phyloP scores from a whole-genome alignment of 2,797 vertebrate species.

The Sparidentex hasta region DNA sequence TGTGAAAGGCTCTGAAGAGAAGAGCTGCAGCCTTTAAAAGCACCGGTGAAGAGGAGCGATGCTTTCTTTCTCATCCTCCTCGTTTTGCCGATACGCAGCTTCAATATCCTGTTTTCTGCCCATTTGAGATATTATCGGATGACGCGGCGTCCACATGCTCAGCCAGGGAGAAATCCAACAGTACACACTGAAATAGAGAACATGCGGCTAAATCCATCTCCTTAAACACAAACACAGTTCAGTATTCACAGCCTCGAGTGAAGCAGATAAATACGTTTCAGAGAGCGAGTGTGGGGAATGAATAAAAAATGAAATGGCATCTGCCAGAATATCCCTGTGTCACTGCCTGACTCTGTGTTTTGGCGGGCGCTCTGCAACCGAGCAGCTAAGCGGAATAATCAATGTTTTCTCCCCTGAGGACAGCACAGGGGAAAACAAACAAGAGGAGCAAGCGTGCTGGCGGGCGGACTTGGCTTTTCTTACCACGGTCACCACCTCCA shows the following conservation, averaged over 20 bases:
- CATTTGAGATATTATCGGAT: conserved; percentile 36
- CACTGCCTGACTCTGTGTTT: conserved; percentile 61
- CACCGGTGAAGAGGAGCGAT: conserved; percentile 24
- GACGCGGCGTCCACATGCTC: conserved; percentile 20
- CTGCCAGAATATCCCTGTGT: conserved; percentile 66
- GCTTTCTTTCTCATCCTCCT: conserved; percentile 33
- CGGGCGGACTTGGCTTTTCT: conserved; percentile 45
- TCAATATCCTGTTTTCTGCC: conserved; percentile 71
- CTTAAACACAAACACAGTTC: conserved; percentile 62
- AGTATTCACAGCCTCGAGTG: conserved; percentile 69
- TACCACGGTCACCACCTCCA: conserved; percentile 96
- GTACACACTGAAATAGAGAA: conserved; percentile 21
- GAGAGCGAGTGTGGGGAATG: conserved; percentile 42
- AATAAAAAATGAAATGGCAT: conserved; percentile 64
- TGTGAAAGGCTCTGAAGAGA: conserved; percentile 48
- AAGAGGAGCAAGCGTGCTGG: conserved; percentile 18
- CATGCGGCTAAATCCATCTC: conserved; percentile 32
- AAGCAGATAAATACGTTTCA: conserved; percentile 70
- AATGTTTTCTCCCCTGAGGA: conserved; percentile 66
- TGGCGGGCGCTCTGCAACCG: conserved; percentile 42
- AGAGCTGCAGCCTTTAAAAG: conserved; percentile 48
- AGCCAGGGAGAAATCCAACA: conserved; percentile 33
- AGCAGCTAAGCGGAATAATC: conserved; percentile 73
- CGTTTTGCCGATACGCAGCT: conserved; percentile 30
- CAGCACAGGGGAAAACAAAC: conserved; percentile 39